Evolutionary conservation across 1,140 invertebrate species (phyloP).

Genomic region (Planococcus citri): DNA sequence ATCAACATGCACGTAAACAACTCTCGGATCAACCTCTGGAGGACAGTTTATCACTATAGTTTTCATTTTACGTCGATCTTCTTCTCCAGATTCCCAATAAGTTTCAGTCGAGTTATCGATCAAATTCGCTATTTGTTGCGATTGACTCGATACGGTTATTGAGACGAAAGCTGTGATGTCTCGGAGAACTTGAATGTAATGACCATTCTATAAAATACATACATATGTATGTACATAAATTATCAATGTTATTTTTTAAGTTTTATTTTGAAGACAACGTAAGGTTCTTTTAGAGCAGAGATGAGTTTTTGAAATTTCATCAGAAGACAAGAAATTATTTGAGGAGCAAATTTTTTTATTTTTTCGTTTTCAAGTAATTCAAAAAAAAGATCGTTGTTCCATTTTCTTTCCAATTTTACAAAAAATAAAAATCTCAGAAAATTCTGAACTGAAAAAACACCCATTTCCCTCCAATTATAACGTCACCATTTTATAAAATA

Average conservation of each 20-base stretch:
- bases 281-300: not conserved
- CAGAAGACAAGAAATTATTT: not conserved
- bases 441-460: no score
- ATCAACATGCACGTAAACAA: conserved; percentile 80
- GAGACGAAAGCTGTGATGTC: conserved; percentile 64
- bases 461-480: no score
- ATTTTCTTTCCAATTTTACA: no score
- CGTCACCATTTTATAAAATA: no score
- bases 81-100: conserved; percentile 98
- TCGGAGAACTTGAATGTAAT: conserved; percentile 48
- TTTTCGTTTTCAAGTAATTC: no score
- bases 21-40: conserved; percentile 45
- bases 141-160: conserved; percentile 79
- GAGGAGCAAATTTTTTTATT: no score
- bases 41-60: conserved; percentile 47
- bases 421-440: no score
- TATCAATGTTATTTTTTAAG: not conserved
- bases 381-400: no score
- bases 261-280: not conserved
- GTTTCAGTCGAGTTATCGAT: conserved; percentile 93
- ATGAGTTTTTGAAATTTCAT: not conserved
- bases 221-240: no score
- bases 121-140: conserved; percentile 83
- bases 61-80: conserved; percentile 85
- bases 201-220: conserved; percentile 37